Base-by-base conservation (phyloP, 2,888 invertebrate species). In the Mermis nigrescens region DNA sequence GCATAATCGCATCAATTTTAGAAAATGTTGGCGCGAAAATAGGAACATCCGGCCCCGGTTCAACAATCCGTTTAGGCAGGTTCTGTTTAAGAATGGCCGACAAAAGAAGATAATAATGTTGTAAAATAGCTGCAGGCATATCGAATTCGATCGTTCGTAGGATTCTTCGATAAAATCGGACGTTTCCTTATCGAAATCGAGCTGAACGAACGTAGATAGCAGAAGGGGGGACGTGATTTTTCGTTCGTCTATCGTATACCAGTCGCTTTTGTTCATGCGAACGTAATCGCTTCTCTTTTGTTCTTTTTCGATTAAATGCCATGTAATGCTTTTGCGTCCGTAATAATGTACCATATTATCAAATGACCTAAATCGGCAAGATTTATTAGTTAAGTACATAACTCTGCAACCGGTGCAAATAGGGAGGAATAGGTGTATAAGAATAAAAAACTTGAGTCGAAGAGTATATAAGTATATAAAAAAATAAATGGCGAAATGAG, bases 1-100 rank as follows among this genome's bases (percentile, higher is more conserved):
- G 38, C n/a, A 12, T 15, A 7, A 15, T 7, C 60, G 73, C 64
- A 85, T 75, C 65, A 90, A 76, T 60, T 77, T 74, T 61, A 80
- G 77, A 66, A 91, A 84, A 70, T 94, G 92, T 7, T 80, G 77
- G 62, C 81, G 79, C 0, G 94, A 94, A 66, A 91, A 80, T 55
- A 95, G 89, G 76, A 91, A 94, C 95, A 95, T 95, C 1, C 90
- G 90, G 7, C 95, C 95, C 57, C 95, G 61, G 38, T 63, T 62
- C 45, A 68, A 64, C 31, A 70, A 87, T 82, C 92, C 92, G 77
- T 94, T 95, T 64, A 91, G 86, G 66, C 90, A 89, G 1, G 94
- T 95, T 73, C 86, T 84, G 31, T 89, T 86, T 83, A 92, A 85
- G 77, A 94, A 89, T 76, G 84, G 82, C 64, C 84, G 82, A 26